Evolutionary conservation across 2,797 vertebrate genomes (phyloP), one percentile per base, ranked within the genome.

Genomic region (Xenentodon cancila): DNA sequence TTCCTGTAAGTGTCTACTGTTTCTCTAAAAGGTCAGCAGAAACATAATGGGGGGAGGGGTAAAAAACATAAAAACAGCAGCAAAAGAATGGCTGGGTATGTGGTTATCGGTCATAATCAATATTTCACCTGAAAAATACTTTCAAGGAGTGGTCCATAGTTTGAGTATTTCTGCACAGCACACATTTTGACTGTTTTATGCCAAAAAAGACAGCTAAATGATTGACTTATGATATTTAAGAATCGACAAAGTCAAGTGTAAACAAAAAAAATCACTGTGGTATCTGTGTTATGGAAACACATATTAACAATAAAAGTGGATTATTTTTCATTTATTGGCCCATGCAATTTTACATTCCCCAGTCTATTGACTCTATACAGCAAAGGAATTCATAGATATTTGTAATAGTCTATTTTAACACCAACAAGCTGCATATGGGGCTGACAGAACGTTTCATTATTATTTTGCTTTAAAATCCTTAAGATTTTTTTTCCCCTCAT

Each of bases 11-110:
- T 89, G 90, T 74, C 57, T 54, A 32, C 21, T 2, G 11, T 71
- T 59, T 71, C 85, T 84, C 47, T 89, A 78, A 82, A 86, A 68
- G 76, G 65, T 92, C 89, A 92, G 88, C 90, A 90, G 79, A 90
- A 91, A 91, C 45, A 71, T 77, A 81, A 90, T 76, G 80, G 22
- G 70, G 44, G 25, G 19, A 42, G 60, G 12, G 25, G 25, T 3
- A 60, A 65, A 87, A 76, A 80, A 77, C 30, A 63, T 45, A 60
- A 85, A 88, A 81, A 52, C 25, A 56, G 57, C 21, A 59, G 59
- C 58, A 85, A 80, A 84, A 80, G 75, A 68, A 67, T 40, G 21
- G 27, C 54, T 53, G 21, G 27, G 57, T 53, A n/a, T 60, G 73
- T 77, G 71, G 79, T 82, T 81, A 59, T 70, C 67, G 79, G 66